phyloP scores from a whole-genome alignment of 2,113 vertebrate species.

The Oreochromis aureus region DNA sequence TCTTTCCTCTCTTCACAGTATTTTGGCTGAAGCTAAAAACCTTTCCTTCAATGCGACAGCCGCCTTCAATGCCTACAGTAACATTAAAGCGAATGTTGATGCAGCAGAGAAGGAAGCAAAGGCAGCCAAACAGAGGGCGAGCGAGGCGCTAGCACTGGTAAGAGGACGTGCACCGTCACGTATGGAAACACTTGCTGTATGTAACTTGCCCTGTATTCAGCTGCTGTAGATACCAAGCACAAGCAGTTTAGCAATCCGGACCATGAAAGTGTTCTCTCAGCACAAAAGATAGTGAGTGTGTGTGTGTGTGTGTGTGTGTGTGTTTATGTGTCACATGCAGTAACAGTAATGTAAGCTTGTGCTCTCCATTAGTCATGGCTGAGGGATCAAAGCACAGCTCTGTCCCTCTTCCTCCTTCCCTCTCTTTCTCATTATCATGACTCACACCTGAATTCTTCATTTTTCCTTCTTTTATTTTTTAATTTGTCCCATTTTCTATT shows the following conservation, averaged over 20 bases:
- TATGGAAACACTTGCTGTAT: background rate
- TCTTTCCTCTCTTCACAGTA: conserved; percentile 67
- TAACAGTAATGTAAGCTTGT: conserved; percentile 21
- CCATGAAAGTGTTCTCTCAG: background rate
- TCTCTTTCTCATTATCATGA: conserved; percentile 12
- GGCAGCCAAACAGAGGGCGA: conserved; percentile 79
- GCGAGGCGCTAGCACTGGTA: conserved; percentile 84
- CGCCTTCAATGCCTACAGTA: conserved; percentile 94
- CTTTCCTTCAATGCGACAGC: conserved; percentile 96
- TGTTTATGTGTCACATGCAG: conserved; percentile 1
- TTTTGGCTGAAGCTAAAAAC: conserved; percentile 92
- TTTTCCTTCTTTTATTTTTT: background rate
- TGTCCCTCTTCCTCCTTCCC: background rate
- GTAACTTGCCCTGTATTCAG: background rate
- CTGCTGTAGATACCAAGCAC: background rate
- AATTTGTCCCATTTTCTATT: background rate
- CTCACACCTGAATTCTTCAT: conserved; percentile 26
- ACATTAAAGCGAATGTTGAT: conserved; percentile 87
- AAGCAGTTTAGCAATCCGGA: background rate
- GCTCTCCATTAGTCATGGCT: conserved; percentile 44
- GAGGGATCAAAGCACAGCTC: conserved; percentile 53
- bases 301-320: background rate
- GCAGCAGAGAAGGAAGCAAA: conserved; percentile 87
- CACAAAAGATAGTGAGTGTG: background rate
- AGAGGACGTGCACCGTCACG: conserved; percentile 28